Evolutionary conservation across 1,140 invertebrate genomes (phyloP).

Genomic region (Acyrthosiphon pisum): DNA sequence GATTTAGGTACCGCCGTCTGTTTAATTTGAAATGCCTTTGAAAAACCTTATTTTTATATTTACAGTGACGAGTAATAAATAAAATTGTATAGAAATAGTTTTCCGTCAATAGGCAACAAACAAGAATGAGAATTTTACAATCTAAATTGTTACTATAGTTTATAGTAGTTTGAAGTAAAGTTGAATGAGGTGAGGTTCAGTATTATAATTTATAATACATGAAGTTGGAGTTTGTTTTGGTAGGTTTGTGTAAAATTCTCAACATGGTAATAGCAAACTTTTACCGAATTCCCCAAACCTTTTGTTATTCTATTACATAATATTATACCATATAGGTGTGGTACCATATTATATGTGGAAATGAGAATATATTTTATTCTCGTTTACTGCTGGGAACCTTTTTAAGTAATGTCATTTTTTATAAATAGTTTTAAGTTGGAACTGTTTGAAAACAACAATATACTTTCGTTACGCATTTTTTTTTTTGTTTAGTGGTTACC

Average conservation of each 20-base stretch:
- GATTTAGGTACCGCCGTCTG: background rate
- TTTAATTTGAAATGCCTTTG: background rate
- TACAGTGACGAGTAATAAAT: background rate
- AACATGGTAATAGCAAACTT: background rate
- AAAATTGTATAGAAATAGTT: background rate
- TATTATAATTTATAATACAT: background rate
- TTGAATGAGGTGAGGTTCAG: background rate
- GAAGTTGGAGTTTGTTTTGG: background rate
- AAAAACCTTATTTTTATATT: background rate
- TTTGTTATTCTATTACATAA: background rate
- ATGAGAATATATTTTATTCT: background rate
- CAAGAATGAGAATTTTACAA: background rate
- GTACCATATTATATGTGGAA: background rate
- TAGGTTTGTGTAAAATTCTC: background rate
- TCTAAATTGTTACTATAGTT: background rate
- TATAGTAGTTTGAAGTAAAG: background rate
- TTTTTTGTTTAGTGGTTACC: too few relatives aligned
- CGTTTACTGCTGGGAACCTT: too few relatives aligned
- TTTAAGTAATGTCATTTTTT: background rate
- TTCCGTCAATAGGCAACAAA: background rate
- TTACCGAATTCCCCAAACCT: constrained; percentile 1
- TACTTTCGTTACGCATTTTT: too few relatives aligned
- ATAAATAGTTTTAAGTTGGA: too few relatives aligned
- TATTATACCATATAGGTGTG: background rate
- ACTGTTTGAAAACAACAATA: too few relatives aligned